These are phyloP conservation scores for Aphis craccivora DNA, from an alignment of 1,140 invertebrate genomes.

Conservation along the genomic window DNA sequence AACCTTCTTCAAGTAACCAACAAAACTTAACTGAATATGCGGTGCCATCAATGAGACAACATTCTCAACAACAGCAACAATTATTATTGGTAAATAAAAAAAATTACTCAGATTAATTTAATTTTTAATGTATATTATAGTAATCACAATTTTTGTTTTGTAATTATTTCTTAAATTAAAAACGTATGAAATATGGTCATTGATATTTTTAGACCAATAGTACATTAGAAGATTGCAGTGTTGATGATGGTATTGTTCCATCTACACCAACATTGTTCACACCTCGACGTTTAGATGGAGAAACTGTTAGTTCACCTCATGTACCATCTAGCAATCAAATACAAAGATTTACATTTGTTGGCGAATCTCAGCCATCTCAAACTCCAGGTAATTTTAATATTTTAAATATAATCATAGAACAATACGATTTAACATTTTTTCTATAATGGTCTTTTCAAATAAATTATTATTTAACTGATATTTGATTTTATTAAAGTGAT, in stretches of 20 bases:
- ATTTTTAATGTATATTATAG: not conserved
- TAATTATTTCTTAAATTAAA: not conserved
- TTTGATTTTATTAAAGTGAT: not conserved
- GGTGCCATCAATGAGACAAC: not conserved
- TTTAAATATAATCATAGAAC: not conserved
- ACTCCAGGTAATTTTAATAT: slow-evolving; percentile 3
- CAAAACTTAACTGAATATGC: not conserved
- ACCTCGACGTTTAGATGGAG: slow-evolving; percentile 83
- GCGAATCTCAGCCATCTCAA: slow-evolving; percentile 64
- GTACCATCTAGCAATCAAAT: slow-evolving; percentile 68
- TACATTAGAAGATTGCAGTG: slow-evolving; percentile 71
- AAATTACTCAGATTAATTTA: not conserved
- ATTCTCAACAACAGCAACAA: slow-evolving; percentile 46
- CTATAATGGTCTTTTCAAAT: not conserved
- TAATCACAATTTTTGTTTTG: not conserved
- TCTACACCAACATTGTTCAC: slow-evolving; percentile 88
- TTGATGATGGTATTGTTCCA: slow-evolving; percentile 88
- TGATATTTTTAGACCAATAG: slow-evolving; percentile 39
- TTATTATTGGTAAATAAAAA: slow-evolving; percentile 45
- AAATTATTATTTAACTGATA: not conserved
- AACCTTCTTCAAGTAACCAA: not conserved
- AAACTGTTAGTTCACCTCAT: slow-evolving; percentile 89
- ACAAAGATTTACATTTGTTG: slow-evolving; percentile 78
- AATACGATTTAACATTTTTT: not conserved
- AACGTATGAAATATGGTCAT: not conserved